Conservation (phyloP, 2,797 vertebrate genomes). For the Synanceia verrucosa region DNA sequence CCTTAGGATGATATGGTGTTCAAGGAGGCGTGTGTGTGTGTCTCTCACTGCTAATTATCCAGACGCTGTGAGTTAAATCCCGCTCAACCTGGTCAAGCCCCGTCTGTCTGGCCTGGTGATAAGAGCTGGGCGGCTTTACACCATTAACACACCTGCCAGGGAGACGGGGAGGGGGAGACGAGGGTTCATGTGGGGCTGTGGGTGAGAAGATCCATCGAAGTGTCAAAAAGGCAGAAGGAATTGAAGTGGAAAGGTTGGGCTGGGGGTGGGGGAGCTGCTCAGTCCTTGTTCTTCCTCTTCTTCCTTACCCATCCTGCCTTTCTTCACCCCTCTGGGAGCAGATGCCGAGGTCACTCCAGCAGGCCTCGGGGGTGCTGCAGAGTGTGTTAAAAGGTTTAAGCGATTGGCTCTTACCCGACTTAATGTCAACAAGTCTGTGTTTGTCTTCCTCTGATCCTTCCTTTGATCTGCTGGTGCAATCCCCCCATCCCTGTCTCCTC, state of each 20-base stretch:
- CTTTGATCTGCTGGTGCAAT: slow-evolving; percentile 32
- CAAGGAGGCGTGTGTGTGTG: slow-evolving; percentile 41
- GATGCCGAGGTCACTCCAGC: slow-evolving; percentile 55
- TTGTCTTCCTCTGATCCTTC: slow-evolving; percentile 64
- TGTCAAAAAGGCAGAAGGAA: slow-evolving; percentile 33
- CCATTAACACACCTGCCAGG: slow-evolving; percentile 62
- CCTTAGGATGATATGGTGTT: slow-evolving; percentile 36
- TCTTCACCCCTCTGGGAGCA: slow-evolving; percentile 40
- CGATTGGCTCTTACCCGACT: slow-evolving; percentile 73
- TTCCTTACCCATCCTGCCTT: not conserved
- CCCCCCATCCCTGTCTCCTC: not conserved
- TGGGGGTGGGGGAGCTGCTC: slow-evolving; percentile 30
- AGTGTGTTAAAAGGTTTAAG: slow-evolving; percentile 74
- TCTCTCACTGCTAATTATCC: slow-evolving; percentile 69
- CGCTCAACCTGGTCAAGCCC: slow-evolving; percentile 50
- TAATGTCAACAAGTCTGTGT: slow-evolving; percentile 74
- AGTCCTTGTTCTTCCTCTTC: slow-evolving; percentile 4
- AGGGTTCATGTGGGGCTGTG: not conserved
- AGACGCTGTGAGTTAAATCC: slow-evolving; percentile 67
- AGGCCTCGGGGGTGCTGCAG: slow-evolving; percentile 20
- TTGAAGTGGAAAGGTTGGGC: not conserved
- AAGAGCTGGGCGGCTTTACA: slow-evolving; percentile 45
- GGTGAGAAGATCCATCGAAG: slow-evolving; percentile 32
- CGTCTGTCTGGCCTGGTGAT: slow-evolving; percentile 63
- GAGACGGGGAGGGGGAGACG: not conserved